Conservation (phyloP, 2,113 vertebrate species). For the Aldabrachelys gigantea region DNA sequence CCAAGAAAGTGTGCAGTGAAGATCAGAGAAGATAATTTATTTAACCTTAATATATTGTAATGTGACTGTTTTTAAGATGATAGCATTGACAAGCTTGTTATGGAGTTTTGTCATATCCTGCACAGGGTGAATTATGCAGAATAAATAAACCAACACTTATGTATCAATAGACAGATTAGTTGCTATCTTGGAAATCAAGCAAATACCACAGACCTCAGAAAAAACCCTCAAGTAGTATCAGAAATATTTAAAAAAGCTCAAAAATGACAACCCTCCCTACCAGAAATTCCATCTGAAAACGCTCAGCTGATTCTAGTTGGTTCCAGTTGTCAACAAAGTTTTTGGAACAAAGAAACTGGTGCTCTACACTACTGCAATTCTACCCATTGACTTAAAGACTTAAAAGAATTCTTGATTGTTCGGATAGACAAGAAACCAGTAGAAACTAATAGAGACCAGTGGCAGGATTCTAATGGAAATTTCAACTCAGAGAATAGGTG, state of each 20-base stretch:
- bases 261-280: neutral
- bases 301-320: neutral
- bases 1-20: neutral
- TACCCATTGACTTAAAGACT: neutral
- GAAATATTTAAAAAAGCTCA: neutral
- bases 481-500: neutral
- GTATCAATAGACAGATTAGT: constrained; percentile 38
- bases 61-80: constrained; percentile 32
- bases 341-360: neutral
- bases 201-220: neutral
- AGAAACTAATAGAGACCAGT: neutral
- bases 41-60: constrained; percentile 46
- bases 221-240: constrained; percentile 2
- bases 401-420: constrained; percentile 2
- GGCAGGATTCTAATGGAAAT: neutral
- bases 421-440: neutral
- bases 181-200: neutral
- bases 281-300: constrained; percentile 13
- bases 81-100: constrained; percentile 28
- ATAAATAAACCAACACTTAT: constrained; percentile 32
- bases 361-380: neutral
- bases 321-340: neutral
- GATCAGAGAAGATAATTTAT: constrained; percentile 25
- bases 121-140: constrained; percentile 43
- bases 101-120: constrained; percentile 32